These are phyloP conservation scores for Radopholus similis DNA, from an alignment of 1,140 invertebrate species.

Conservation along the genomic window DNA sequence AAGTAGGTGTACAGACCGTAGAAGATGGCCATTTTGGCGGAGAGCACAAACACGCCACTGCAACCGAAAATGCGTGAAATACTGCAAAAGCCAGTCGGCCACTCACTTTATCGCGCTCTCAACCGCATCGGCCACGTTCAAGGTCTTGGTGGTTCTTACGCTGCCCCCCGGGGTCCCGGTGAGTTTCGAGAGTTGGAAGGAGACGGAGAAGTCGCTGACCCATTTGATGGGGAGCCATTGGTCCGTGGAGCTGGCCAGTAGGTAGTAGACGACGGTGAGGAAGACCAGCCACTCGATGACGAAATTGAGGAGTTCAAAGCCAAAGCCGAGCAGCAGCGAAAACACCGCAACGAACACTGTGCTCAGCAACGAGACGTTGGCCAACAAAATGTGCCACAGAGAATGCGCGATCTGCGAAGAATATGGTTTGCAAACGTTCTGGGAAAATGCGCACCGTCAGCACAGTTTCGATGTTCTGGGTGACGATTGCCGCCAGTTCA, in stretches of 20 bases:
- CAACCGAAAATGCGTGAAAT: slow-evolving; percentile 27
- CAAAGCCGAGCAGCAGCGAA: slow-evolving; percentile 82
- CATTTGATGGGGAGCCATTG: slow-evolving; percentile 52
- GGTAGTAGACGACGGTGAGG: slow-evolving; percentile 89
- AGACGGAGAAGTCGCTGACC: slow-evolving; percentile 34
- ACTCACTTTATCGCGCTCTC: slow-evolving; percentile 51
- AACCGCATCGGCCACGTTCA: slow-evolving; percentile 44
- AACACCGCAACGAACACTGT: slow-evolving; percentile 78
- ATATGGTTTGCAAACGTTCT: not conserved
- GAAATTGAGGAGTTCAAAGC: slow-evolving; percentile 87
- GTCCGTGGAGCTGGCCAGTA: slow-evolving; percentile 79
- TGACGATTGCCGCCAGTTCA: slow-evolving; percentile 68
- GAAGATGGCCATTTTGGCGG: slow-evolving; percentile 91
- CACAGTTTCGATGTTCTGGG: slow-evolving; percentile 85
- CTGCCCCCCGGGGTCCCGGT: not conserved
- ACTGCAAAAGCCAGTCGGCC: not conserved
- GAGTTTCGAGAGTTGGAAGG: slow-evolving; percentile 15
- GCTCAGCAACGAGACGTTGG: slow-evolving; percentile 85
- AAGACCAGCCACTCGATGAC: slow-evolving; percentile 86
- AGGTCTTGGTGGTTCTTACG: no score
- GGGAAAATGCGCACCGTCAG: slow-evolving; percentile 69
- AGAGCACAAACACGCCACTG: slow-evolving; percentile 81
- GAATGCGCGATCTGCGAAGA: slow-evolving; percentile 71
- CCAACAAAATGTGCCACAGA: slow-evolving; percentile 83
- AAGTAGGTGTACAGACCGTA: slow-evolving; percentile 97